Evolutionary conservation across 2,113 vertebrate genomes (phyloP), one percentile per base, ranked within the genome.

Genomic region (Gila orcuttii): DNA sequence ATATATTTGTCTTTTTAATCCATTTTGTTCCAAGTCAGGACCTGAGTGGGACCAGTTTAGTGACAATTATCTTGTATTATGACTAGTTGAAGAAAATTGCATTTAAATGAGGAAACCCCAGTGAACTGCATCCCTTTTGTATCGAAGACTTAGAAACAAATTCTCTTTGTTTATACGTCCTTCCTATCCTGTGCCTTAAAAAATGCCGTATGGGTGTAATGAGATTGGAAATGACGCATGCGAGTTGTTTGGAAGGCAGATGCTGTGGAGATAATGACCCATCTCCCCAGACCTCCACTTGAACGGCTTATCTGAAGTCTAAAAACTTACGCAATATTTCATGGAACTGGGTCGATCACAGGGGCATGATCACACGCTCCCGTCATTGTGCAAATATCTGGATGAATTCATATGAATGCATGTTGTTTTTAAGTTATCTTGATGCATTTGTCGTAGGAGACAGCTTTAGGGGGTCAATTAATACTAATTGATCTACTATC

Each of bases 11-110:
- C 39, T 75, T 81, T 85, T 89, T 60, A 86, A 89, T 85, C 90
- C 87, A 79, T 87, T 90, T 86, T 89, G 88, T 89, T 89, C 77
- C 89, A 90, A 90, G 88, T 87, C 50, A 82, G 86, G 81, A 71
- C 4, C n/a, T 87, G 86, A 68, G 86, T 75, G 33, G 88, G 88
- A 86, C 89, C 42, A 86, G 78, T 85, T 75, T 19, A 59, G 71
- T 79, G 4, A 88, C 79, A 89, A 85, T 84, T 87, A 93, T 92
- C 90, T 87, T 87, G 66, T 92, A 87, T 91, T 94, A 91, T 92
- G 91, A 92, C 89, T 89, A 86, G 84, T 87, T 93, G 85, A 90
- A 90, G 86, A 88, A 93, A 91, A 93, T 93, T 64, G 25, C 88
- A 77, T 92, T 92, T 86, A 90, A 88, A 92, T 85, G 83, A n/a